phyloP scores from a whole-genome alignment of 2,797 vertebrate genomes.

The Adelosebastes latens region DNA sequence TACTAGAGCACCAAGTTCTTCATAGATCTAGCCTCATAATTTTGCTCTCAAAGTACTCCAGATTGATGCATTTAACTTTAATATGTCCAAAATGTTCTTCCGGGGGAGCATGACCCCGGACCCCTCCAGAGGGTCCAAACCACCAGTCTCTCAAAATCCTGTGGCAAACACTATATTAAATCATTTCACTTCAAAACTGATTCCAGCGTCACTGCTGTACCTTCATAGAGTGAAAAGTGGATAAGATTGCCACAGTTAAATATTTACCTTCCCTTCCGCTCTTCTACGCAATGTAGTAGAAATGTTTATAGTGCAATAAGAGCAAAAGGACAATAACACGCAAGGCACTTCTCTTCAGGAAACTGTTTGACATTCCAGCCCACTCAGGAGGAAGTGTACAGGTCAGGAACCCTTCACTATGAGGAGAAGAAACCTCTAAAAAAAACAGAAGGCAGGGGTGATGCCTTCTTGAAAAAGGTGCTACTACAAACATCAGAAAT shows the following conservation, averaged over 20 bases:
- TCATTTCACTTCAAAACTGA: too few species aligned
- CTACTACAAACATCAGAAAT: background rate
- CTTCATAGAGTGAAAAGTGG: background rate
- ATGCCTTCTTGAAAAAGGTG: background rate
- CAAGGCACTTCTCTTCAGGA: constrained; percentile 31
- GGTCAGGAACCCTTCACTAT: constrained; percentile 17
- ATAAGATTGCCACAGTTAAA: constrained; percentile 41
- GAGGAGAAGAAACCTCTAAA: background rate
- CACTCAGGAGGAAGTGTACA: constrained; percentile 19
- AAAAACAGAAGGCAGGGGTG: background rate
- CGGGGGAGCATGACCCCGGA: too few species aligned
- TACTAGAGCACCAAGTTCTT: too few species aligned
- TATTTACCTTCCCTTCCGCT: constrained; percentile 45
- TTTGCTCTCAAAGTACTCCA: too few species aligned
- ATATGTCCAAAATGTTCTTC: too few species aligned
- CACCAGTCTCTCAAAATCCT: too few species aligned
- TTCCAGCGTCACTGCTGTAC: background rate
- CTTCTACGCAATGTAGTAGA: background rate
- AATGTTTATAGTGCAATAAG: constrained; percentile 28
- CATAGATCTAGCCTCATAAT: too few species aligned
- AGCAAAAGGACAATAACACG: constrained; percentile 22
- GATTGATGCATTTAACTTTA: too few species aligned
- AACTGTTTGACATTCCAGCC: constrained; percentile 52
- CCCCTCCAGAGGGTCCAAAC: too few species aligned
- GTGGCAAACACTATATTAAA: too few species aligned